Evolutionary conservation across 2,888 invertebrate species (phyloP), one percentile per base, ranked within the genome.

Genomic region (Andricus quercusramuli): DNA sequence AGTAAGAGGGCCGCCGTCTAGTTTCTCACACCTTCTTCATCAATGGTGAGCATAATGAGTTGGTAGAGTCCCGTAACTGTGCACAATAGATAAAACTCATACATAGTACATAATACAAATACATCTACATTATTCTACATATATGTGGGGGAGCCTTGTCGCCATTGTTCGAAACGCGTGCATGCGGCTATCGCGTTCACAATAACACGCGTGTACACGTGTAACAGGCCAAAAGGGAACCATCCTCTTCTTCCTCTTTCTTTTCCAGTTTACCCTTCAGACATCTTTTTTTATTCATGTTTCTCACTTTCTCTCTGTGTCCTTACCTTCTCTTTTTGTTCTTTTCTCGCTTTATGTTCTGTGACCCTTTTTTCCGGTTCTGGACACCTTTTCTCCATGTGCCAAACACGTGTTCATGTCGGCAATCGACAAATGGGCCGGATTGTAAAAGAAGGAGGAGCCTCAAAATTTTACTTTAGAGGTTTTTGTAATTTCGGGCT

Each of bases 11-110:
- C 44, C 47, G 44, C 44, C 15, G 47, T 32, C 47, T 56, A 56
- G 74, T 74, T 74, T 74, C 74, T 74, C 74, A 56, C 74, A 74
- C 74, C 51, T 74, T 74, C 74, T 74, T 74, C 56, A 51, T 74
- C 56, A 74, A 59, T 74, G 56, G 56, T 6, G 15, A 59, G 56
- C 56, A 37, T 74, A 74, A 74, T 74, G 74, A 74, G 56, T 59
- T 32, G 74, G 15, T 32, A 51, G 56, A 74, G n/a, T 74, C 51
- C 56, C 32, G 56, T 32, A n/a, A n/a, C 56, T 74, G 37, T 37
- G n/a, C 56, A 74, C 32, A 74, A 56, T 74, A 74, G 74, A 56
- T 74, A 74, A 74, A 29, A 47, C 70, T 20, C 29, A 20, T 51
- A 51, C 29, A 59, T 13, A 22, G 17, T 56, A 56, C n/a, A 11